Evolutionary conservation across 2,888 invertebrate species (phyloP), one percentile per base, ranked within the genome.

Genomic region (Drosophila atripex): DNA sequence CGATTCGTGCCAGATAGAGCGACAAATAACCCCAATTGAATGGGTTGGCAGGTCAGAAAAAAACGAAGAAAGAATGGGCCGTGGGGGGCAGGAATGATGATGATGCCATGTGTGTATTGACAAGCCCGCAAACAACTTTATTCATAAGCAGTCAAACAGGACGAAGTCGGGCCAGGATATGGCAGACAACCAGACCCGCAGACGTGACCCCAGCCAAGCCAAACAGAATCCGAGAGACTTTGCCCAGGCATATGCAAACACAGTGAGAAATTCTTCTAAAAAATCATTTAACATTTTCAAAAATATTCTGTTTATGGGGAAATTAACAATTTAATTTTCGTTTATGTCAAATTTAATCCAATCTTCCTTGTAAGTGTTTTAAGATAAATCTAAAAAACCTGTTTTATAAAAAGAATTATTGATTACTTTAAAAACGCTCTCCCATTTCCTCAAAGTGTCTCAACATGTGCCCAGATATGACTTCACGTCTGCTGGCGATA

Each of bases 11-110:
- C 59, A 86, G 70, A 86, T 84, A 86, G 74, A 83, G 78, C 79
- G 84, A 85, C 88, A 85, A 88, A 88, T 85, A 86, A 80, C 85
- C 88, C 88, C 88, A 88, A 88, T 89, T 89, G 88, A 78, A 83
- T 77, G 78, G 54, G 57, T 46, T 35, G 51, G 57, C 9, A 18
- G 25, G 32, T 38, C 2, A 9, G 35, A n/a, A n/a, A 7, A 47
- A 32, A 30, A 50, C 5, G 25, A 16, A 1, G 35, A 16, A 35
- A 14, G 41, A 18, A 41, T 14, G n/a, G 35, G 47, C 32, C 46
- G 28, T 25, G 38, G 53, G 53, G 49, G 28, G 43, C 8, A 50
- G 35, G 59, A 53, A 71, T 77, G 80, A 69, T 70, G 69, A 43
- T 64, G 64, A 52, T 73, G 74, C 50, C 45, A 52, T 61, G 68